Evolutionary conservation across 2,113 vertebrate species (phyloP).

Genomic region (Mixornis gularis): DNA sequence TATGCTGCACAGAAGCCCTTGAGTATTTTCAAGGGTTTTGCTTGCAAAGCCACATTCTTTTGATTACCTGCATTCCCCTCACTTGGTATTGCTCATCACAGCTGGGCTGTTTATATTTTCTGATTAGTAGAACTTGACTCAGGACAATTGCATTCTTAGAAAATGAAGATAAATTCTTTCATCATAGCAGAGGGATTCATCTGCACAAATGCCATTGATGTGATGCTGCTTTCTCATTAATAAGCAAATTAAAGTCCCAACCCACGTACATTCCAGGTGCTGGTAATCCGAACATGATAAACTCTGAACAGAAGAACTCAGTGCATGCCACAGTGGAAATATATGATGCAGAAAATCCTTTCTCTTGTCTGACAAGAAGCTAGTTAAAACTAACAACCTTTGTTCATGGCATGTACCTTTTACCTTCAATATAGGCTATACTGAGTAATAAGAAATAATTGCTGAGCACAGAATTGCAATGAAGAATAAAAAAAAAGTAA

Average conservation of each 20-base stretch:
- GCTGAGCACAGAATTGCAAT: background rate
- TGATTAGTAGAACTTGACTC: conserved; percentile 25
- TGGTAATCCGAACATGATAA: background rate
- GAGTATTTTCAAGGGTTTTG: background rate
- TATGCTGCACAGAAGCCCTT: background rate
- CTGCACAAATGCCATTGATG: background rate
- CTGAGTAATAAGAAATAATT: background rate
- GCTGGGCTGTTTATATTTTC: background rate
- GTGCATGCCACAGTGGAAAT: background rate
- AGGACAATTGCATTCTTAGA: background rate
- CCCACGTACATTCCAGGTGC: background rate
- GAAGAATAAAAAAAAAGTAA: background rate
- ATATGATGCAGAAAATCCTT: background rate
- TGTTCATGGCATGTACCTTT: background rate
- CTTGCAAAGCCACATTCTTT: background rate
- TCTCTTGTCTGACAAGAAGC: background rate
- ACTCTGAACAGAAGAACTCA: background rate
- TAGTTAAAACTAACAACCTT: background rate
- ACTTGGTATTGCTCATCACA: background rate
- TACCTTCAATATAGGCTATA: background rate
- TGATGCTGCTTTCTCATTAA: conserved; percentile 9
- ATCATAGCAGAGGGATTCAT: background rate
- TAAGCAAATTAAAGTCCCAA: conserved; percentile 4
- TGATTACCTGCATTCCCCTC: background rate
- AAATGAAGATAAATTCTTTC: conserved; percentile 11